Conservation (phyloP, 2,113 vertebrate species). For the Semnornis frantzii region DNA sequence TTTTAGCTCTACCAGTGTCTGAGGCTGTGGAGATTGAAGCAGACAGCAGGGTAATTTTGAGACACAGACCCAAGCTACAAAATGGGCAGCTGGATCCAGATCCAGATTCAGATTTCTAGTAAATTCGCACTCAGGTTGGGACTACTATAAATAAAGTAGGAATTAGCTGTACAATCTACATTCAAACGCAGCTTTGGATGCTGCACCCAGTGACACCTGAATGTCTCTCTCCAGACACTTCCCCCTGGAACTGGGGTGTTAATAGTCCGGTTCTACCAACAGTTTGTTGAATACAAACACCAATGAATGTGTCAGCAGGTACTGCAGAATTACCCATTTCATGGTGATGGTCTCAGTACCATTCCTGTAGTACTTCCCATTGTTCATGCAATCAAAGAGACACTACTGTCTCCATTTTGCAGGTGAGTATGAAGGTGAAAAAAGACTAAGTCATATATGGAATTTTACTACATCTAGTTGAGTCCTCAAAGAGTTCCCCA, state of each 20-base stretch:
- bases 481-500: neutral
- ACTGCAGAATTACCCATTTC: neutral
- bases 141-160: neutral
- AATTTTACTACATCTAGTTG: neutral
- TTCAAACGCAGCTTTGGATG: neutral
- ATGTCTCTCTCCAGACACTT: neutral
- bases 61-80: neutral
- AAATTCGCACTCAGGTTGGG: neutral
- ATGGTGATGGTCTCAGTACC: neutral
- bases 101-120: neutral
- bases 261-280: neutral
- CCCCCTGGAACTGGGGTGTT: neutral
- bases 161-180: neutral
- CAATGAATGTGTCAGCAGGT: neutral
- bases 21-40: slow-evolving; percentile 39
- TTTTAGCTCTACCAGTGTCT: neutral
- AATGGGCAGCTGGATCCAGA: neutral
- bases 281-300: neutral
- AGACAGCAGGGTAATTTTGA: slow-evolving; percentile 64
- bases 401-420: neutral
- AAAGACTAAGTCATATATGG: neutral
- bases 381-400: neutral
- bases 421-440: neutral
- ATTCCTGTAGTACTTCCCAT: neutral
- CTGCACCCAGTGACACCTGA: neutral